Evolutionary conservation across 2,888 invertebrate genomes (phyloP), one percentile per base, ranked within the genome.

Genomic region (Tortricodes alternella): DNA sequence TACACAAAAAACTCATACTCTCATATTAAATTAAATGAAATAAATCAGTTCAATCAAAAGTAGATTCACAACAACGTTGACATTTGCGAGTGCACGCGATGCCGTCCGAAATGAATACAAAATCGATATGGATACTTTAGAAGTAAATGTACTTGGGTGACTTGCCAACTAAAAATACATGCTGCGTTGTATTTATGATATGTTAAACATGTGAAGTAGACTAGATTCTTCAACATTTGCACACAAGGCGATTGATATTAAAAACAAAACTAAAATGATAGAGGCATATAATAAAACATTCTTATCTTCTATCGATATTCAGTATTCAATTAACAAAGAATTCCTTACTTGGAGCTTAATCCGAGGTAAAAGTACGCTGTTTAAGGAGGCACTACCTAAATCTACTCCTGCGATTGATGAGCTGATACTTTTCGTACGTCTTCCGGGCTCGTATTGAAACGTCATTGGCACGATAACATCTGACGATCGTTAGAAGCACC

Each of bases 381-480:
- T 43, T 44, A 44, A 18, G 18, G 19, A 39, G 9, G 9, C 39
- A 8, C 11, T 38, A 32, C 29, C 51, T 13, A 21, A 39, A 18
- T 19, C 23, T 11, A 23, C 38, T 35, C 21, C 43, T 49, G 29
- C 68, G 74, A 74, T 76, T 74, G 80, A 82, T 78, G 68, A 70
- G 64, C 67, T 64, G 79, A 80, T 82, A 77, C 71, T 71, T 71
- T 65, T 50, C 67, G 66, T 71, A 70, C 67, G 73, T 71, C 76
- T 66, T 63, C 62, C 65, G 64, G 63, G 64, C 43, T 19, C 76
- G 87, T 89, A 90, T 90, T 90, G 90, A 90, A 90, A 87, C 83
- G 89, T 89, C 90, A 85, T 74, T 73, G 70, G 60, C 62, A 62
- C 62, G 90, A 89, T 89, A 85, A 64, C 70, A 89, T 88, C 88